phyloP scores from a whole-genome alignment of 2,113 vertebrate species.

The Typhlomys cinereus region DNA sequence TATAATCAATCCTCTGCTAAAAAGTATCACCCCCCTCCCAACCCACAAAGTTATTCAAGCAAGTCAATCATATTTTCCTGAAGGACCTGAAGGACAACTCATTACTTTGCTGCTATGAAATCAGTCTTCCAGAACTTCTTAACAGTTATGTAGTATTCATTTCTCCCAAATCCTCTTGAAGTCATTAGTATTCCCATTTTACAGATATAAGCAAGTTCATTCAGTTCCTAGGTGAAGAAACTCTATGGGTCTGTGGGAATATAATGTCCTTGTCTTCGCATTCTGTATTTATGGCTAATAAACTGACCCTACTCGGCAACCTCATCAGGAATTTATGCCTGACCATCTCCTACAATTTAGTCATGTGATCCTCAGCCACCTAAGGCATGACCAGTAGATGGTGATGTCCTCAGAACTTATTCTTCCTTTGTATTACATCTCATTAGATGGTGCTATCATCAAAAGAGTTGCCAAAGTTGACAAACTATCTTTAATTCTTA shows the following conservation, averaged over 20 bases:
- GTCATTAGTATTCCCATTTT: no score
- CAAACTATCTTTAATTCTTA: no score
- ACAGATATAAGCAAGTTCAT: no score
- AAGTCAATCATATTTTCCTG: background rate
- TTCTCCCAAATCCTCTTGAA: no score
- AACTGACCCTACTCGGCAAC: background rate
- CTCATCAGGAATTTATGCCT: background rate
- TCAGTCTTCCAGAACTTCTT: no score
- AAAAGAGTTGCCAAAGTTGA: no score
- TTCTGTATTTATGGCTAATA: background rate
- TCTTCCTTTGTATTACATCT: background rate
- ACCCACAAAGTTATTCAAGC: background rate
- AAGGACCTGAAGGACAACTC: no score
- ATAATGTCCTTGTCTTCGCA: background rate
- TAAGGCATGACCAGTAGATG: background rate
- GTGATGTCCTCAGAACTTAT: background rate
- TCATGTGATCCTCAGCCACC: background rate
- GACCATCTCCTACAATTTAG: background rate
- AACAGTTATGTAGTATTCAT: no score
- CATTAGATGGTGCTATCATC: no score
- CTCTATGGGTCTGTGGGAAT: no score
- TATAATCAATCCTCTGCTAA: background rate
- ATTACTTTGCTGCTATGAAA: no score
- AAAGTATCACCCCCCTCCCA: background rate
- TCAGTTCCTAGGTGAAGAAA: no score